Percentiles rank a stretch among this genome's conserved stretches.
These are phyloP conservation scores for Clostera curtula DNA, from an alignment of 2,888 invertebrate genomes.

Conservation along the genomic window DNA sequence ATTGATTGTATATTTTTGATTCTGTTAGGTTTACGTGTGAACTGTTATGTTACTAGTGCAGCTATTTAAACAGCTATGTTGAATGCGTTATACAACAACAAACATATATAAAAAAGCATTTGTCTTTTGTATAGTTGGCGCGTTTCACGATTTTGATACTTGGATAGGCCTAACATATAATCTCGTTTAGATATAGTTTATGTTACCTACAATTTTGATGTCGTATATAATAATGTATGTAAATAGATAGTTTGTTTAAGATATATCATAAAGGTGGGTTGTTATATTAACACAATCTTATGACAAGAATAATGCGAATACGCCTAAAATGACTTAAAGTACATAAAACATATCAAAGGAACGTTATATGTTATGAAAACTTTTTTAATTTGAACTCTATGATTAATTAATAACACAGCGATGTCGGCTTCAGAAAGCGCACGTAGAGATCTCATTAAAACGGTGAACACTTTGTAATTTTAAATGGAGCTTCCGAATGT, in stretches of 20 bases:
- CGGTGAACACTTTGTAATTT: slow-evolving; percentile 30
- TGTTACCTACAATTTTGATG: slow-evolving; percentile 59
- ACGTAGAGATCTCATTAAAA: slow-evolving; percentile 23
- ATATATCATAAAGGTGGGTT: slow-evolving; percentile 35
- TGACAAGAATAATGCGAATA: slow-evolving; percentile 42
- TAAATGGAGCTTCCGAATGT: slow-evolving; percentile 57
- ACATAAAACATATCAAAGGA: slow-evolving; percentile 69
- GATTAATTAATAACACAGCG: slow-evolving; percentile 16
- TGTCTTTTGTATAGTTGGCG: slow-evolving; percentile 31
- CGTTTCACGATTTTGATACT: slow-evolving; percentile 35
- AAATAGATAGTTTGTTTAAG: slow-evolving; percentile 39
- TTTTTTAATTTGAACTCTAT: slow-evolving; percentile 24
- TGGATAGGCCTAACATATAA: slow-evolving; percentile 57
- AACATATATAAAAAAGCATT: slow-evolving; percentile 8
- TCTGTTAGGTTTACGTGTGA: slow-evolving; percentile 29
- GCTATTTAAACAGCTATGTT: slow-evolving; percentile 17
- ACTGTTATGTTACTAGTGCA: slow-evolving; percentile 27
- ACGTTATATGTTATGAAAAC: slow-evolving; percentile 39
- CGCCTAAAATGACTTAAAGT: slow-evolving; percentile 61
- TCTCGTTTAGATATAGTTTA: slow-evolving; percentile 41
- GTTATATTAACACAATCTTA: slow-evolving; percentile 52
- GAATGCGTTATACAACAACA: slow-evolving; percentile 14
- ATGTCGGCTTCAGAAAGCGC: slow-evolving; percentile 16
- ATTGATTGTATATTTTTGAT: slow-evolving; percentile 67
- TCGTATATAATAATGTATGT: slow-evolving; percentile 41